Evolutionary conservation across 2,113 vertebrate genomes (phyloP), one percentile per base, ranked within the genome.

Genomic region (Charina bottae): DNA sequence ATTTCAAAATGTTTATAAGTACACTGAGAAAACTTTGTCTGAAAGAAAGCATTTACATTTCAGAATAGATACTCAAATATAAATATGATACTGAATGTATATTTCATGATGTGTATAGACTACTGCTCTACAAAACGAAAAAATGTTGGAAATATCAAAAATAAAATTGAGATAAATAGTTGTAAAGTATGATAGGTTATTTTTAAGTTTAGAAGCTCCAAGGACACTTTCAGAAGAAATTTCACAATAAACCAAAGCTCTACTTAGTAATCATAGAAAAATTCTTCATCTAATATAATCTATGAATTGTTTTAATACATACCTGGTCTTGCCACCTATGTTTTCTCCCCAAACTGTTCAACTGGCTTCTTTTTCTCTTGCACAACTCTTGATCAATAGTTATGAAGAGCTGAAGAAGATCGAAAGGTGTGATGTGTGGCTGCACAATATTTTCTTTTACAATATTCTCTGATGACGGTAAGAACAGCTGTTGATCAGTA

Each of bases 291-390:
- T 42, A 83, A 90, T 72, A 3, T 1, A 23, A 28, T n/a, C 89
- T 62, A 10, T 89, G 23, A 86, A 72, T 88, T 91, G 87, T 58
- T 86, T 89, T 37, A 49, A 92, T 53, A 95, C 94, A 93, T 96
- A 98, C 98, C 96, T 97, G 96, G 28, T 98, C 98, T 90, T 33
- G 97, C 94, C 96, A 97, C 89, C 95, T 98, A 93, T 98, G 97
- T 90, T 98, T 99, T 94, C 97, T 97, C 89, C 97, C 97, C 37
- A 98, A 89, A 95, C 95, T 98, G 97, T 99, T 99, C 88, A 97
- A 93, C 19, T 96, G 98, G 95, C 97, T 99, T 96, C 95, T 98
- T 96, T 98, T 98, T 93, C 96, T 97, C 93, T 98, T 98, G 94
- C 83, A 98, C 59, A 97, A 95, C 28, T 97, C 97, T 93, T 96